These are phyloP conservation scores for Mantis religiosa DNA, from an alignment of 2,888 invertebrate genomes.

Conservation along the genomic window DNA sequence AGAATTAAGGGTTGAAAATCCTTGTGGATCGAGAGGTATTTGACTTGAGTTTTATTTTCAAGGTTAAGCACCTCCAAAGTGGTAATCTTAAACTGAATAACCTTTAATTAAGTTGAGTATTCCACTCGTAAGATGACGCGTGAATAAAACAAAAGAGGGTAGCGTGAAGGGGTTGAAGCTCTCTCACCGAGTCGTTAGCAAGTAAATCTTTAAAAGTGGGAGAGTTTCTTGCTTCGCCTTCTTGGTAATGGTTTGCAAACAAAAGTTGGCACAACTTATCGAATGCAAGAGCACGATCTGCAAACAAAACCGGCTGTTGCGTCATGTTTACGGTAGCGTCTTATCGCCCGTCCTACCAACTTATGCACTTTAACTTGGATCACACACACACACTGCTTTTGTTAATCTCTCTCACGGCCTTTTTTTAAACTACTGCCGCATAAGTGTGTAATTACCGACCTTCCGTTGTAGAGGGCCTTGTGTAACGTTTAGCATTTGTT, in stretches of 20 bases:
- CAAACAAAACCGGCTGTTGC: background rate
- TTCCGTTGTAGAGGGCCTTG: background rate
- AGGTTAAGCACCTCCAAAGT: background rate
- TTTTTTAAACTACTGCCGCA: background rate
- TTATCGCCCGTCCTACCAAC: background rate
- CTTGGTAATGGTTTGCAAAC: background rate
- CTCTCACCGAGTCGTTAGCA: background rate
- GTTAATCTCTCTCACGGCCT: background rate
- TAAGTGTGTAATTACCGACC: background rate
- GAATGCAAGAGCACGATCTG: background rate
- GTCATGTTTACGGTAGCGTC: background rate
- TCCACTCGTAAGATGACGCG: background rate
- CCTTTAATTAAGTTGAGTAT: background rate
- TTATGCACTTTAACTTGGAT: background rate
- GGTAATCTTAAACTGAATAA: background rate
- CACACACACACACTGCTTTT: background rate
- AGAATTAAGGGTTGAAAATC: background rate
- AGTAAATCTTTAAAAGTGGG: slow-evolving; percentile 6
- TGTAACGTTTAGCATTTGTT: background rate
- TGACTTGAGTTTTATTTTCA: background rate
- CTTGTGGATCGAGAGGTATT: background rate
- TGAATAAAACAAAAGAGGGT: background rate
- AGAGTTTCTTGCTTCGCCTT: background rate
- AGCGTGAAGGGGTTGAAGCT: background rate
- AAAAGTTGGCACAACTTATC: background rate